Evolutionary conservation across 2,888 invertebrate species (phyloP), one percentile per base, ranked within the genome.

Genomic region (Incurvaria masculella): DNA sequence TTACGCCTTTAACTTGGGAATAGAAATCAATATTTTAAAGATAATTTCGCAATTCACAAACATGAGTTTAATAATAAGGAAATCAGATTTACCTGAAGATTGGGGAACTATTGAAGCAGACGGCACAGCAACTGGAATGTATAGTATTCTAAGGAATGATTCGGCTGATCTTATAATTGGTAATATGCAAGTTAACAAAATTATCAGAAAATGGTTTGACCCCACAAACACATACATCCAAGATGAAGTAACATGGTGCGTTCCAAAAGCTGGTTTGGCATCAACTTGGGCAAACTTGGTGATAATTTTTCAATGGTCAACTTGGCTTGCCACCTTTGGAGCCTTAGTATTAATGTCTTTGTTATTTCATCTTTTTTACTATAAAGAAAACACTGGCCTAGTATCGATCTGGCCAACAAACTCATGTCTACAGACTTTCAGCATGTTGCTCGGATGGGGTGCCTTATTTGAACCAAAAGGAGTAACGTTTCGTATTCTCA

Each of bases 161-260:
- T 59, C 65, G 3, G 65, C 61, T 1, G 75, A 78, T 54, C 55
- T 79, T 10, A 63, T 79, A 10, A 70, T 79, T 39, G 79, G 79
- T 5, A 76, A 78, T 53, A 68, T 79, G 47, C 76, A 79, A 63
- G 75, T 76, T 0, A 74, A 78, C 1, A 70, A 62, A 54, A 64
- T 61, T 14, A 64, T 74, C 6, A 60, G 79, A 10, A 72, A 68
- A 53, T 75, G 72, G 70, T 79, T 79, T 44, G 60, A 78, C 56
- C 70, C 76, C 0, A 76, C 79, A 1, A 64, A 72, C 10, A 76
- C 72, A 49, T 79, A 78, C 51, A 69, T 72, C 5, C 79, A 79
- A 58, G 79, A 79, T 48, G 79, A 79, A 52, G 76, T 78, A 66
- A 78, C 79, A 0, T 73, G 78, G 65, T 79, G 79, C 43, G 63